Evolutionary conservation across 2,797 vertebrate genomes (phyloP), one percentile per base, ranked within the genome.

Genomic region (Podarcis lilfordi): DNA sequence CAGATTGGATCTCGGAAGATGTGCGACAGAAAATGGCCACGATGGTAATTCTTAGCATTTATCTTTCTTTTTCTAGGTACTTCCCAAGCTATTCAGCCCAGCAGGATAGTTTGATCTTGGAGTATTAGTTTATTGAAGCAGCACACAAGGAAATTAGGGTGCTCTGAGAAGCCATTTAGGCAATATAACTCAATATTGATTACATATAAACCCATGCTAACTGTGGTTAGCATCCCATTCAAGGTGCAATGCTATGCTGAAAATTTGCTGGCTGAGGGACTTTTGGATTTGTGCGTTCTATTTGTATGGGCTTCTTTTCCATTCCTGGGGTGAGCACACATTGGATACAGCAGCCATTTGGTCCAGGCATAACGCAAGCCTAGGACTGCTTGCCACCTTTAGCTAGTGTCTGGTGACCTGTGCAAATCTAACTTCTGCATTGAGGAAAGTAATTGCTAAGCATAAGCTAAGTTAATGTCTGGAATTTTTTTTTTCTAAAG

Each of bases 1-100:
- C 99, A 0, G 98, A 99, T 85, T 99, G 99, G 98, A 98, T 99
- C 76, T 95, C 98, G 1, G 97, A 98, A 86, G 98, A 97, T 1
- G 95, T 97, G 17, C 95, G 97, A 80, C 90, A 95, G 74, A 98
- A 98, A 82, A 97, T 99, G 68, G 92, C 98, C 55, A 87, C 95
- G 61, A 96, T 93, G 97, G 99, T 99, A 95, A 91, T 50, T 35
- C 1, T 11, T 0, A 3, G 23, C 35, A 8, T 59, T 64, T 45
- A 55, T 66, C n/a, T 32, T 25, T 35, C 40, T 55, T 9, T 0
- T 68, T 4, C 77, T 23, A 32, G 35, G 32, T 17, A 35, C 55
- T 35, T 37, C 59, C 35, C 23, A 80, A 25, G 55, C 15, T 29
- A 29, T 79, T 55, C 19, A 68, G 15, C 8, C 32, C 27, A 55